phyloP scores from a whole-genome alignment of 1,140 invertebrate genomes.

The Apis mellifera region DNA sequence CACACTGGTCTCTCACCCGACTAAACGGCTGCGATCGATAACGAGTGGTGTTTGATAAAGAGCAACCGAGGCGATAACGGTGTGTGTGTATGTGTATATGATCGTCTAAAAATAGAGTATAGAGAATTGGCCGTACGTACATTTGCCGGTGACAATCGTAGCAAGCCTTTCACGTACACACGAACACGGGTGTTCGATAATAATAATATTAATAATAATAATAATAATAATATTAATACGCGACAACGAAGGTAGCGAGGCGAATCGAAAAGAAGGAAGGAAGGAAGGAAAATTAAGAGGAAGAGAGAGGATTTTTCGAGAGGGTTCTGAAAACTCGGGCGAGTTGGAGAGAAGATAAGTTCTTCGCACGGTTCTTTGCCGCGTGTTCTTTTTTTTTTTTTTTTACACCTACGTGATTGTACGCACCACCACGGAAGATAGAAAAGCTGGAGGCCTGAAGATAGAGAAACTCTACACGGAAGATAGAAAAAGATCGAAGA shows the following conservation, averaged over 20 bases:
- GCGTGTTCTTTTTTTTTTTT: conserved; percentile 13
- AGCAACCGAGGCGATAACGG: conserved; percentile 25
- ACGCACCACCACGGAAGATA: conserved; percentile 32
- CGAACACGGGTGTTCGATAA: conserved; percentile 35
- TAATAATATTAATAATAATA: too few relatives aligned
- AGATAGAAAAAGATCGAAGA: conserved; percentile 39
- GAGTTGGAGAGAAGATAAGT: neutral
- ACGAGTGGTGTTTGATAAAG: conserved; percentile 32
- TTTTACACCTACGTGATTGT: conserved; percentile 10
- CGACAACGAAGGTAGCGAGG: conserved; percentile 34
- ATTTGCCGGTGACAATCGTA: conserved; percentile 43
- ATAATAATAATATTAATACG: neutral
- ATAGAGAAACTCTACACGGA: conserved; percentile 7
- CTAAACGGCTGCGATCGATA: conserved; percentile 39
- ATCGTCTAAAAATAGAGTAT: conserved; percentile 46
- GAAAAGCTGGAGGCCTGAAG: conserved; percentile 22
- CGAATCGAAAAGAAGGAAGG: neutral
- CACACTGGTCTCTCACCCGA: neutral
- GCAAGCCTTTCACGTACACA: conserved; percentile 25
- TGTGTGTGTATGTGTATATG: neutral
- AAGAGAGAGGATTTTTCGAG: neutral
- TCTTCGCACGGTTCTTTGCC: neutral
- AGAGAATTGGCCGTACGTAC: conserved; percentile 12
- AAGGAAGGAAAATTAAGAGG: neutral
- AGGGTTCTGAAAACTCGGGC: neutral